These are phyloP conservation scores for Tachyglossus aculeatus DNA, from an alignment of 2,797 vertebrate genomes.

Conservation along the genomic window DNA sequence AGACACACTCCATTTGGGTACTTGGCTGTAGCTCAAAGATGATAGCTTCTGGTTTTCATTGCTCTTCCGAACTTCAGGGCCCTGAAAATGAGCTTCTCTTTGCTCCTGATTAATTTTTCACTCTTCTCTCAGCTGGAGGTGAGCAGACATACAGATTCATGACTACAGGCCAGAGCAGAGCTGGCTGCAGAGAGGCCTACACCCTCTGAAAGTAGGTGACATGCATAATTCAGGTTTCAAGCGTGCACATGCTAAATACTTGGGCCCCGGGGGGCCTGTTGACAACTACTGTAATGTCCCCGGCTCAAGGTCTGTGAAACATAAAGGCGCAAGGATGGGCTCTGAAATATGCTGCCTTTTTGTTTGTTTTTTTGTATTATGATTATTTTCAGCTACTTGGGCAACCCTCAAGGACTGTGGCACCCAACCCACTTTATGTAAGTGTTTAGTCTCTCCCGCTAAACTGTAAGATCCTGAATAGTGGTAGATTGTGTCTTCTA, in stretches of 20 bases:
- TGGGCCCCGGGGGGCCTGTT: conserved; percentile 11
- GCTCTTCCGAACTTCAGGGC: conserved; percentile 12
- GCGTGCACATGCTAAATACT: background rate
- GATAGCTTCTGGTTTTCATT: conserved; percentile 8
- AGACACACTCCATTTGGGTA: conserved; percentile 8
- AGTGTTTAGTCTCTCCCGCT: too few species aligned
- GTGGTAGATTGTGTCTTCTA: too few species aligned
- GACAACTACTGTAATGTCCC: background rate
- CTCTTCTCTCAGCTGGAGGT: conserved; percentile 42
- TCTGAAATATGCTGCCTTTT: background rate
- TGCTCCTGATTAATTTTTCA: conserved; percentile 58
- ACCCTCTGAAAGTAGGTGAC: conserved; percentile 2
- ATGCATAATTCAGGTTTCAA: conserved; percentile 15
- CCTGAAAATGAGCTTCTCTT: conserved; percentile 47
- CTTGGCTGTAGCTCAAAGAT: conserved; percentile 14
- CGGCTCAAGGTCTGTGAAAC: background rate
- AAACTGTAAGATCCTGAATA: too few species aligned
- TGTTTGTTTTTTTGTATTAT: background rate
- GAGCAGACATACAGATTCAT: conserved; percentile 22
- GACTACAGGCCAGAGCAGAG: conserved; percentile 18
- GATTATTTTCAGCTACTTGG: too few species aligned
- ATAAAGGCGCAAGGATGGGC: background rate
- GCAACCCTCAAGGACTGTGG: too few species aligned
- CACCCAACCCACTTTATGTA: too few species aligned
- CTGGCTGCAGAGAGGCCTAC: background rate